Conservation (phyloP, 2,113 vertebrate genomes). For the human (Homo sapiens) region DNA sequence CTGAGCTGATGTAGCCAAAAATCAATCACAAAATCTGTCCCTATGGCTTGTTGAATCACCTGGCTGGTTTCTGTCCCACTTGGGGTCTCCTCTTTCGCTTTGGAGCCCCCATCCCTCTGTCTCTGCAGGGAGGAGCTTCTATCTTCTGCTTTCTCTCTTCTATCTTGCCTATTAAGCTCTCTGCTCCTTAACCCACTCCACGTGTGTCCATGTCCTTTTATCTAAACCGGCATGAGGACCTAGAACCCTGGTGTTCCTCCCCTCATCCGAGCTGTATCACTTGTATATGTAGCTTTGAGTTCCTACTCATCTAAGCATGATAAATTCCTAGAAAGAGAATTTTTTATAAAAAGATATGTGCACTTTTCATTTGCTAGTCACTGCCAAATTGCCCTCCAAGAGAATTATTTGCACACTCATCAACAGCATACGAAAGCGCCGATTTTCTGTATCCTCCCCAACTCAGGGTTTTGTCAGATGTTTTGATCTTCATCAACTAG, state of each 20-base stretch:
- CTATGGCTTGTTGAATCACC: slow-evolving; percentile 40
- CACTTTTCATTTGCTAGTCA: neutral
- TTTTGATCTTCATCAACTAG: neutral
- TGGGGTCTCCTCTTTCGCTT: too few species aligned
- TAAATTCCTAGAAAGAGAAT: slow-evolving; percentile 9
- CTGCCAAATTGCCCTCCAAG: neutral
- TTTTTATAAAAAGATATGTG: neutral
- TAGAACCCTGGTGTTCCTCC: too few species aligned
- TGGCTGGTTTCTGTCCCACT: too few species aligned
- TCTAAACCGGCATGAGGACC: too few species aligned
- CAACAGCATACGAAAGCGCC: neutral
- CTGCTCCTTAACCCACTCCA: too few species aligned
- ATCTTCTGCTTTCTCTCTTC: too few species aligned
- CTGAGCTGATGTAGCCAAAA: neutral
- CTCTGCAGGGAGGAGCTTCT: too few species aligned
- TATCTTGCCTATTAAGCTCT: too few species aligned
- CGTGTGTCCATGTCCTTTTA: too few species aligned
- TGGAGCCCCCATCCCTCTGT: too few species aligned
- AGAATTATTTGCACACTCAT: neutral
- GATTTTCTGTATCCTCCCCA: neutral
- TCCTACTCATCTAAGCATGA: neutral
- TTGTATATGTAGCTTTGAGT: neutral
- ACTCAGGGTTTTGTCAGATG: neutral
- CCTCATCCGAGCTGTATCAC: too few species aligned
- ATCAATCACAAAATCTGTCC: slow-evolving; percentile 1